A percentile compares a stretch with the other conserved stretches of the same genome.
Evolutionary conservation across 2,888 invertebrate genomes (phyloP).

Genomic region (Hypselothyrea guttata): DNA sequence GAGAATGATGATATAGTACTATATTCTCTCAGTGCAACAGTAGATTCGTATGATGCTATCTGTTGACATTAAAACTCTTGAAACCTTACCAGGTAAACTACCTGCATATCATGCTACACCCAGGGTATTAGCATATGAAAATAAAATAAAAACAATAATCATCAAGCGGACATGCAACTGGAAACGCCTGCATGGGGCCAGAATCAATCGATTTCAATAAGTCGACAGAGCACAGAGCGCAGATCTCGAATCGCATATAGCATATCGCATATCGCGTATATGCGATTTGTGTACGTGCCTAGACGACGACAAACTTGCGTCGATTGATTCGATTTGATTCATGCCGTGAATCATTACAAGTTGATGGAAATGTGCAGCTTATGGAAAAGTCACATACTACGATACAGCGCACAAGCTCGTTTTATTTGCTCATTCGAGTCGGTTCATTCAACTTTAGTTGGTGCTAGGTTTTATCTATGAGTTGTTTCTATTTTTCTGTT

Average conservation of each 20-base stretch:
- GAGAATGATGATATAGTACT: no score
- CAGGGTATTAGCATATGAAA: constrained; percentile 12
- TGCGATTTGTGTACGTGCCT: constrained; percentile 52
- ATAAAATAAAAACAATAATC: not conserved
- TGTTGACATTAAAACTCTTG: no score
- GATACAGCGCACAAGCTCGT: not conserved
- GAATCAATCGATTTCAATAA: constrained; percentile 68
- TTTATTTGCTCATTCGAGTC: not conserved
- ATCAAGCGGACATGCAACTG: not conserved
- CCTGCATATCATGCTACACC: no score
- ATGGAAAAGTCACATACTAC: constrained; percentile 8
- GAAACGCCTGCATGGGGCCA: constrained; percentile 17
- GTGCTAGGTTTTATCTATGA: constrained; percentile 6
- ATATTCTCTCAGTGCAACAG: no score
- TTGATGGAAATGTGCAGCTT: constrained; percentile 30
- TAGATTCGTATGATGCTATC: no score
- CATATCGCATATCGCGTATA: constrained; percentile 34
- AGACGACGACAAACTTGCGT: constrained; percentile 30
- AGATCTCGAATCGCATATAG: constrained; percentile 2
- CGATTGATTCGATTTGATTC: constrained; percentile 45
- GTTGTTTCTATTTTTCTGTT: constrained; percentile 26
- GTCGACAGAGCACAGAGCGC: constrained; percentile 31
- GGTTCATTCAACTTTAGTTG: constrained; percentile 45
- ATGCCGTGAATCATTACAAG: constrained; percentile 50
- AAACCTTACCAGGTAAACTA: no score